Conservation (phyloP, 2,888 invertebrate species). For the Hofmannophila pseudospretella region DNA sequence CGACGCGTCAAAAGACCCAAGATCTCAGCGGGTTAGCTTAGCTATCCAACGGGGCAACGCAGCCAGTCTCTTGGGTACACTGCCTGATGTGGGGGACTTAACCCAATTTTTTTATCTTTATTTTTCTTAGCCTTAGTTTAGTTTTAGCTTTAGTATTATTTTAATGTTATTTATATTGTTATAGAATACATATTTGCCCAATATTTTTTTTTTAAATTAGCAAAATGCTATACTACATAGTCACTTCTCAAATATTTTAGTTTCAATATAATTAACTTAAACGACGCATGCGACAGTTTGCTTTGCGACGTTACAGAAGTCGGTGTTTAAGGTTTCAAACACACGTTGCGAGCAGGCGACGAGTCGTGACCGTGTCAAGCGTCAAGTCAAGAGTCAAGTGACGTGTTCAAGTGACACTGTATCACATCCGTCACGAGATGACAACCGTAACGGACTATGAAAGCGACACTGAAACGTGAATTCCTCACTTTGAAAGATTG, state of each 20-base stretch:
- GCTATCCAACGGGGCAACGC: too few relatives aligned
- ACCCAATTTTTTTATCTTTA: too few relatives aligned
- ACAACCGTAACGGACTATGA: slow-evolving; percentile 40
- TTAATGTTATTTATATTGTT: too few relatives aligned
- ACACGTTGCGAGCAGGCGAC: slow-evolving; percentile 44
- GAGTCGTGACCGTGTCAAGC: slow-evolving; percentile 58
- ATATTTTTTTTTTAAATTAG: too few relatives aligned
- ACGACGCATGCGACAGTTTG: slow-evolving; percentile 25
- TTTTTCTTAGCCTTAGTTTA: too few relatives aligned
- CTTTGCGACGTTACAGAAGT: slow-evolving; percentile 11
- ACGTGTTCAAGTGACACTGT: slow-evolving; percentile 33
- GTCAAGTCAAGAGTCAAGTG: slow-evolving; percentile 19
- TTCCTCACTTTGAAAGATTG: slow-evolving; percentile 14
- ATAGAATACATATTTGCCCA: too few relatives aligned
- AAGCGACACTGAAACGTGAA: slow-evolving; percentile 25
- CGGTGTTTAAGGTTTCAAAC: slow-evolving; percentile 53
- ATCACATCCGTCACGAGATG: slow-evolving; percentile 42
- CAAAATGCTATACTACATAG: too few relatives aligned
- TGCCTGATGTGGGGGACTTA: too few relatives aligned
- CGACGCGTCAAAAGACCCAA: too few relatives aligned
- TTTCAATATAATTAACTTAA: slow-evolving; percentile 21
- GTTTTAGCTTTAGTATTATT: too few relatives aligned
- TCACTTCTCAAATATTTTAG: slow-evolving; percentile 3
- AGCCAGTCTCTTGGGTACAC: too few relatives aligned
- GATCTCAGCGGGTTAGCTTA: too few relatives aligned